Conservation (phyloP, 2,113 vertebrate species). For the Perccottus glenii region DNA sequence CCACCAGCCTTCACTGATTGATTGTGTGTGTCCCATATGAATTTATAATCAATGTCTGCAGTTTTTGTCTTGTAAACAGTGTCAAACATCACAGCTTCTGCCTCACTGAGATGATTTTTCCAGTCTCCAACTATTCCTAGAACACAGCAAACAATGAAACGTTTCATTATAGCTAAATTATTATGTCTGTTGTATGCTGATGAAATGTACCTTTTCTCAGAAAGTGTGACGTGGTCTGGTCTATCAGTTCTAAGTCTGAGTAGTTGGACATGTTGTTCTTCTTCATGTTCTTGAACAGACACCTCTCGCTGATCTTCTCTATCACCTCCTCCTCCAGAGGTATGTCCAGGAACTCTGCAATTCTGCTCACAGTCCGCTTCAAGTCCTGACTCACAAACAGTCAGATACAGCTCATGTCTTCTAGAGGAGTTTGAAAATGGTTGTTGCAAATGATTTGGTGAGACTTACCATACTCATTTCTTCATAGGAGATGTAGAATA, state of each 20-base stretch:
- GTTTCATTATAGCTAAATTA: neutral
- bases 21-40: neutral
- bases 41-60: neutral
- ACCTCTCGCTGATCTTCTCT: constrained; percentile 62
- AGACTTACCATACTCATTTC: constrained; percentile 58
- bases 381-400: neutral
- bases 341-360: constrained; percentile 48
- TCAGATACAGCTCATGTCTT: neutral
- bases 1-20: too few relatives aligned
- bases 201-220: constrained; percentile 74
- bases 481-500: constrained; percentile 62
- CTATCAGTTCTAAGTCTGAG: constrained; percentile 65
- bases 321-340: constrained; percentile 52
- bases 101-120: neutral
- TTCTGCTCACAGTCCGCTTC: neutral
- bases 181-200: neutral
- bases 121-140: constrained; percentile 76
- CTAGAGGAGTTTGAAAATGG: neutral
- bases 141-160: constrained; percentile 42
- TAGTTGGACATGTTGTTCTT: constrained; percentile 80
- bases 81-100: neutral
- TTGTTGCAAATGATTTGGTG: neutral
- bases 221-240: constrained; percentile 72
- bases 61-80: neutral
- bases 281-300: constrained; percentile 77